Evolutionary conservation across 2,888 invertebrate species (phyloP), one percentile per base, ranked within the genome.

Genomic region (Sabatieria punctata): DNA sequence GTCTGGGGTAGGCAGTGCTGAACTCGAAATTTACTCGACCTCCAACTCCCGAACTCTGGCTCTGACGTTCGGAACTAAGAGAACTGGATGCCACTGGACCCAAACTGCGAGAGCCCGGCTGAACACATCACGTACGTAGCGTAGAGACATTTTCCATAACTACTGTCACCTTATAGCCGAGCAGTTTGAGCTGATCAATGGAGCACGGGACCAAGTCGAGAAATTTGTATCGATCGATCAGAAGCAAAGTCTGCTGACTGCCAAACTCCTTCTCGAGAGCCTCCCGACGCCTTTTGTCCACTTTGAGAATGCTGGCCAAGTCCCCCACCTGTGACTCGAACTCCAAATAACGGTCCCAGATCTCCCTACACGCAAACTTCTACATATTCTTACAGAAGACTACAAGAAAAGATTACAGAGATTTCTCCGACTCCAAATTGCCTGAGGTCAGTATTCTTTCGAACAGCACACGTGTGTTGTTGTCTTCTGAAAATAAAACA

Each of bases 311-410:
- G 71, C 88, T 88, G 42, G 89, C 82, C 44, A 99, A 69, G 68
- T 99, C 97, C 0, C 97, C 97, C 54, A 99, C 91, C 60, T 91
- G 89, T 42, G 89, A 88, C 70, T 99, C 97, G 66, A 99, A 97
- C 66, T 97, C 91, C 55, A 99, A 71, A 67, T 97, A 99, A 51
- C 85, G 75, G 71, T 95, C 93, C 97, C 97, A 99, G 48, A 99
- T 88, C 64, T 95, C 91, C 6, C 81, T 81, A 65, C 44, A 70
- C 4, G 74, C 74, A 3, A 40, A 21, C 74, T n/a, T n/a, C n/a
- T n/a, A n/a, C n/a, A n/a, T n/a, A n/a, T n/a, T n/a, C n/a, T n/a
- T n/a, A n/a, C n/a, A n/a, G n/a, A n/a, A n/a, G n/a, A n/a, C n/a
- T n/a, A n/a, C n/a, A n/a, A n/a, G n/a, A n/a, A n/a, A n/a, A n/a